phyloP scores from a whole-genome alignment of 2,888 invertebrate species.

The Pristionchus entomophagus region DNA sequence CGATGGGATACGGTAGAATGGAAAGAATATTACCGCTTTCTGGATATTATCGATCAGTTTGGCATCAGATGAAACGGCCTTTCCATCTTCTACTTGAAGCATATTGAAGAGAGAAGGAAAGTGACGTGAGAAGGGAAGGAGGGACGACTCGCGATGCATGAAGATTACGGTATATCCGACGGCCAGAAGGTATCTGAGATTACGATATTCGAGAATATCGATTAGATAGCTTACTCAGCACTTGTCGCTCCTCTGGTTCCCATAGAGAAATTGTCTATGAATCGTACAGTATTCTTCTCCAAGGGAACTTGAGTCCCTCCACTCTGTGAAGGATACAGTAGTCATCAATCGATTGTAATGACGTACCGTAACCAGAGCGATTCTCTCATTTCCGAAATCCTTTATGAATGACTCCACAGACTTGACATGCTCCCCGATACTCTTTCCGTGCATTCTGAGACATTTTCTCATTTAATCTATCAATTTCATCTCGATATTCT shows the following conservation, averaged over 20 bases:
- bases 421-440: neutral
- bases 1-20: neutral
- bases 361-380: constrained; percentile 63
- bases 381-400: constrained; percentile 44
- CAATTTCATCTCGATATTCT: neutral
- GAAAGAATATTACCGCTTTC: constrained; percentile 12
- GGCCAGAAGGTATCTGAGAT: constrained; percentile 81
- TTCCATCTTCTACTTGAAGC: constrained; percentile 55
- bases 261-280: constrained; percentile 98
- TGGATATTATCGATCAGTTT: neutral
- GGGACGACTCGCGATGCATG: constrained; percentile 89
- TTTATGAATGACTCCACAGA: constrained; percentile 50
- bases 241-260: constrained; percentile 95
- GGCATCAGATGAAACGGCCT: constrained; percentile 46
- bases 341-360: neutral
- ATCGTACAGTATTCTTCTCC: constrained; percentile 96
- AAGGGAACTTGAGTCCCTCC: constrained; percentile 97
- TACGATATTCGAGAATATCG: neutral
- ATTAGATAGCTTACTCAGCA: constrained; percentile 82
- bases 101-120: constrained; percentile 78
- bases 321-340: constrained; percentile 79
- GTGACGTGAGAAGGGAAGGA: constrained; percentile 92
- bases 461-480: neutral
- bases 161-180: constrained; percentile 92
- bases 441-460: neutral